A percentile compares a stretch with the other conserved stretches of the same genome.
Conservation (phyloP, 2,888 invertebrate species). For the Anticlea derivata region DNA sequence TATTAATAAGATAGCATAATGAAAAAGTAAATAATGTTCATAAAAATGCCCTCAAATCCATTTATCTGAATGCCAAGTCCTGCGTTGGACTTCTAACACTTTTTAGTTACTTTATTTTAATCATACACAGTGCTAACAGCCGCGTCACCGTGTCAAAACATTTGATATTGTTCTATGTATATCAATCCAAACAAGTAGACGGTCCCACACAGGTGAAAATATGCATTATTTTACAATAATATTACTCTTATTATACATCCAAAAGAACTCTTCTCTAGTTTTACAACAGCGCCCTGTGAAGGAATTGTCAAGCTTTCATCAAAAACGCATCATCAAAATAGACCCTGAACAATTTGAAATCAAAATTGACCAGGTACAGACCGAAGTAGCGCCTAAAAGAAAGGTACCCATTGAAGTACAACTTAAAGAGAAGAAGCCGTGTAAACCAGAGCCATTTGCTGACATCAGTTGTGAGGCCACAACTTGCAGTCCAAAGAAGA, state of each 20-base stretch:
- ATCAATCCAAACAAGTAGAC: background rate
- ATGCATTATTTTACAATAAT: background rate
- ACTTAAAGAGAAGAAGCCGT: background rate
- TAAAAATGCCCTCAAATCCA: no score
- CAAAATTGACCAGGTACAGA: background rate
- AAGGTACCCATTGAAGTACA: background rate
- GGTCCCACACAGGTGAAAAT: background rate
- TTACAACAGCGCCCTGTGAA: background rate
- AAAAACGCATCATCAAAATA: background rate
- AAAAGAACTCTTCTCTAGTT: background rate
- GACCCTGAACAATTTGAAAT: background rate
- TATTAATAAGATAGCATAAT: no score
- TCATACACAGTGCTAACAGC: background rate
- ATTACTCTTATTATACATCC: background rate
- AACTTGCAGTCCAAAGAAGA: background rate
- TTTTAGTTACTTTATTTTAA: background rate
- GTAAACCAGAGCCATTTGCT: background rate
- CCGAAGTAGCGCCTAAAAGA: background rate
- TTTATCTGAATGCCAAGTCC: no score
- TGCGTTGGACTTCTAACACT: background rate
- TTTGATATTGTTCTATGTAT: background rate
- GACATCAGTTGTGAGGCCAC: conserved; percentile 7
- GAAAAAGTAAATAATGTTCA: no score
- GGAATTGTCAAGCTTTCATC: background rate
- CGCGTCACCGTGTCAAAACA: conserved; percentile 10